phyloP scores from a whole-genome alignment of 2,888 invertebrate genomes.

The Rhagium mordax region DNA sequence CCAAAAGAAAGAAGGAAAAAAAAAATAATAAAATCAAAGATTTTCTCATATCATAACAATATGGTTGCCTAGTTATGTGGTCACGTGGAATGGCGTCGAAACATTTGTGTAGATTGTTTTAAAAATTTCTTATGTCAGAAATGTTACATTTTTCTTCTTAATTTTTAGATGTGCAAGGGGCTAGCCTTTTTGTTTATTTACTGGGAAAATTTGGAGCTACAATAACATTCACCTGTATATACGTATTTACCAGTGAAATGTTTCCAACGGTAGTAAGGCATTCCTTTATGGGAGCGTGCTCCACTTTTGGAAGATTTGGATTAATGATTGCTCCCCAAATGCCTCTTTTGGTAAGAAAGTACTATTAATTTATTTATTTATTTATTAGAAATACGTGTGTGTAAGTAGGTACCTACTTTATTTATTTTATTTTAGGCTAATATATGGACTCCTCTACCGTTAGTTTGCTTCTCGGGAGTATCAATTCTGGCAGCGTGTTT shows the following conservation, averaged over 20 bases:
- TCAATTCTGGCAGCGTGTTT: conserved; percentile 76
- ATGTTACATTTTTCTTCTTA: background rate
- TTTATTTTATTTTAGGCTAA: conserved; percentile 57
- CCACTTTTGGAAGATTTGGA: conserved; percentile 78
- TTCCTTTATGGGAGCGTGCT: conserved; percentile 76
- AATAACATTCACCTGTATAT: conserved; percentile 77
- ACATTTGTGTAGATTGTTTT: too few relatives aligned
- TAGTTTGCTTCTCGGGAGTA: conserved; percentile 77
- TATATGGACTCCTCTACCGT: conserved; percentile 72
- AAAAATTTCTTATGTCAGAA: too few relatives aligned
- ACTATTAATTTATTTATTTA: background rate
- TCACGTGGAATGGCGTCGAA: too few relatives aligned
- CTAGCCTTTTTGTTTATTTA: conserved; percentile 73
- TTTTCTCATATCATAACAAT: too few relatives aligned
- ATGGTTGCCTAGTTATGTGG: too few relatives aligned
- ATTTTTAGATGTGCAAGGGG: conserved; percentile 72
- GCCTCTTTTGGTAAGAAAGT: conserved; percentile 75
- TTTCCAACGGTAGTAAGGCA: conserved; percentile 79
- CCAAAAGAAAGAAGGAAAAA: too few relatives aligned
- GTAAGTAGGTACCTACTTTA: too few relatives aligned
- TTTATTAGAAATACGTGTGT: too few relatives aligned
- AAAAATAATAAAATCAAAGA: too few relatives aligned
- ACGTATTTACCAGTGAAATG: conserved; percentile 80
- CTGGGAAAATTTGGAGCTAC: conserved; percentile 79
- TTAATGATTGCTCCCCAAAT: conserved; percentile 79